Base-by-base conservation (phyloP, 1,140 invertebrate genomes). In the Heterodera schachtii region DNA sequence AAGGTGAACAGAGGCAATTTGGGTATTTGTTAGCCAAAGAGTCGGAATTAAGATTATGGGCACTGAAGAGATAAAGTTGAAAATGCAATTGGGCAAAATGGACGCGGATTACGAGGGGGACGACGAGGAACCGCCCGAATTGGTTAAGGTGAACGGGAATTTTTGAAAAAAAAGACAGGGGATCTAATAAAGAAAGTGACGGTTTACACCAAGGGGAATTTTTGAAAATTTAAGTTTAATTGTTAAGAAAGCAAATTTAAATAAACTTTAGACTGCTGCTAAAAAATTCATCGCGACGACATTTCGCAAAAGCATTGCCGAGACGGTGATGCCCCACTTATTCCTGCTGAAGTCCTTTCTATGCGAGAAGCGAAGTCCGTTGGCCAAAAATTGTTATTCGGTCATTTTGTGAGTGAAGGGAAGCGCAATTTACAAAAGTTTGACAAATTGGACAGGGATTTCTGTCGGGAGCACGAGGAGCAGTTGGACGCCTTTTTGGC, bases 51-150 rank as follows among this genome's bases (percentile, higher is more conserved):
- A 84, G 83, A 81, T 84, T 57, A 57, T 84, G 43, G 43, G 64
- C 46, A 57, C 78, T 2, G 70, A 31, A 19, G 84, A 85, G 64
- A 84, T 84, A 44, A 83, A 86, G 31, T 71, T 84, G 31, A 77
- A 60, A 31, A 66, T 84, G 49, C 78, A 84, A 57, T 60, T 83
- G n/a, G 83, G 83, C 66, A 84, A 84, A 73, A 83, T 81, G 57
- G 64, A 82, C 47, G 84, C 19, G 19, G 83, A 83, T 19, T 83
- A 77, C 73, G 82, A 82, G 44, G 84, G 76, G 49, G 69, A 79
- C 21, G 84, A 85, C 8, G 84, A 85, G 16, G 82, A 86, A 43
- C 82, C 85, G 5, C 83, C 86, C 43, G 85, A 86, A 60, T 79
- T 81, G 13, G 60, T 80, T 47, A 76, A 85, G 80, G 83, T 84